These are phyloP conservation scores for Drosophila yooni DNA, from an alignment of 2,888 invertebrate species.

Conservation along the genomic window DNA sequence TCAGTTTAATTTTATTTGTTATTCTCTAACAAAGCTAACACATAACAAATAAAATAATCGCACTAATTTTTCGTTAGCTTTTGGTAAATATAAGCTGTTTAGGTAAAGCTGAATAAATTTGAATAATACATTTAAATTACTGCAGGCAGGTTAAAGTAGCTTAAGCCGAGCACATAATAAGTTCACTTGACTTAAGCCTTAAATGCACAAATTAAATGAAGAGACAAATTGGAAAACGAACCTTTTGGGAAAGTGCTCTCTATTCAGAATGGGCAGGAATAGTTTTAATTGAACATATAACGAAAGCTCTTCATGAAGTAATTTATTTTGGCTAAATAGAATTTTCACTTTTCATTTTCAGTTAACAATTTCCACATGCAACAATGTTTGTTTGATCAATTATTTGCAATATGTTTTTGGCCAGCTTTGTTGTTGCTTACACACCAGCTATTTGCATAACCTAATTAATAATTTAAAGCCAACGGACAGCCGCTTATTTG, in stretches of 20 bases:
- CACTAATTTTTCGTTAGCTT: neutral
- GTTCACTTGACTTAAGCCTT: neutral
- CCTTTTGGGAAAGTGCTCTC: too few species aligned
- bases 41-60: neutral
- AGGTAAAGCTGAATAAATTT: conserved; percentile 7
- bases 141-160: conserved; percentile 17
- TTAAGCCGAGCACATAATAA: neutral
- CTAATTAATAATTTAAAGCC: conserved; percentile 55
- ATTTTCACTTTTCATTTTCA: conserved; percentile 13
- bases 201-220: conserved; percentile 1
- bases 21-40: neutral
- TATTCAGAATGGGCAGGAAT: too few species aligned
- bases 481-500: conserved; percentile 62
- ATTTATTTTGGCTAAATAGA: neutral
- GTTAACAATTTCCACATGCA: neutral
- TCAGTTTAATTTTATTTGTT: neutral
- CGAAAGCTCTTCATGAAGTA: neutral
- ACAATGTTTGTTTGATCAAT: conserved; percentile 22
- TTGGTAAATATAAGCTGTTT: neutral
- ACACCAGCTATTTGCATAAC: conserved; percentile 55
- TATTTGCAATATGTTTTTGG: conserved; percentile 26
- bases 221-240: neutral
- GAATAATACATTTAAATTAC: conserved; percentile 25
- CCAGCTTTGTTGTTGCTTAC: conserved; percentile 15
- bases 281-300: neutral